Evolutionary conservation across 2,888 invertebrate genomes (phyloP), one percentile per base, ranked within the genome.

Genomic region (Caenorhabditis wallacei): DNA sequence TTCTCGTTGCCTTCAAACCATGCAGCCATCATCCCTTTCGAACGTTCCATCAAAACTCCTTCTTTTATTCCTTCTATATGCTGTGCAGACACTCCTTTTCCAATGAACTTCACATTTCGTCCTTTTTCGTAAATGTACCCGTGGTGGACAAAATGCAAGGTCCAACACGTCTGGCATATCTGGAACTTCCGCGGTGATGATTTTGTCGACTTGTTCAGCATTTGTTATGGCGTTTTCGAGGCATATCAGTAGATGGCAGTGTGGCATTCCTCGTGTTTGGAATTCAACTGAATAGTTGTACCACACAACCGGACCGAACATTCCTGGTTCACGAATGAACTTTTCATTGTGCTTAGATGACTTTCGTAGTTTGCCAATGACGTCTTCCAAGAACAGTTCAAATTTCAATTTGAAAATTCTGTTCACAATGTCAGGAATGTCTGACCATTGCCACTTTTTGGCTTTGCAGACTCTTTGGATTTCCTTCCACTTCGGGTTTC

Each of bases 1-100:
- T 48, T 59, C 20, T 13, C 5, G 16, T 78, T 78, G 10, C 30
- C 59, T 71, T 37, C 46, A 43, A 82, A 82, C 82, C 82, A 82
- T 0, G 63, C 82, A 8, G 37, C 43, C 40, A 82, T 24, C 59
- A 51, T 48, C 2, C 46, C 22, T n/a, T 46, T 16, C 16, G n/a
- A 18, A 2, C 48, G 18, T n/a, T 46, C 2, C 16, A n/a, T 24
- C 16, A 63, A 26, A 16, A 40, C 0, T n/a, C n/a, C n/a, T n/a
- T n/a, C n/a, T n/a, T n/a, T n/a, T n/a, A n/a, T n/a, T 0, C n/a
- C 1, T 10, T 43, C 26, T 1, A 43, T 56, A 37, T 59, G 16
- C 2, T 5, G 48, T 2, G 70, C 48, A 10, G 30, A 5, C 16
- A 54, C n/a, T 68, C 69, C 76, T 59, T 37, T 13, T 16, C 48